Conservation (phyloP, 2,888 invertebrate species). For the Stenodera caucasica region DNA sequence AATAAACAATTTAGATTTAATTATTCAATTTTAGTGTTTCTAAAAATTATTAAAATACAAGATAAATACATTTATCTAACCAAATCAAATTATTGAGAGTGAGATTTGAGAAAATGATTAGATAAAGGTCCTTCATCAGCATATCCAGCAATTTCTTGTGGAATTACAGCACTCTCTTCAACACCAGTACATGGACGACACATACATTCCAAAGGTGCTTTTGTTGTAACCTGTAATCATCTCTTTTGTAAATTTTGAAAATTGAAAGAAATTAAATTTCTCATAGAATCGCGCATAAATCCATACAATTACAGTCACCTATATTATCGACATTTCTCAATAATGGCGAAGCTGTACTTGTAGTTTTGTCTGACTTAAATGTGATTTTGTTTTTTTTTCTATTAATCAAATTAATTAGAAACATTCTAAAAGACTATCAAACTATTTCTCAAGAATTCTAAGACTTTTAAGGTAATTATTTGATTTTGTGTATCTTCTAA, state of each 20-base stretch:
- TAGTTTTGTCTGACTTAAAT: conserved; percentile 7
- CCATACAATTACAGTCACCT: conserved; percentile 10
- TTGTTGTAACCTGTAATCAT: conserved; percentile 75
- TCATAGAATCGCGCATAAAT: neutral
- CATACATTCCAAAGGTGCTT: conserved; percentile 92
- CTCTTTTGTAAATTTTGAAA: neutral
- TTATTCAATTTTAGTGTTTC: neutral
- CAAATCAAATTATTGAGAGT: conserved; percentile 56
- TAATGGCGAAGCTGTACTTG: conserved; percentile 14
- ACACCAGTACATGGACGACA: conserved; percentile 89
- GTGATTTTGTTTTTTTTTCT: conserved; percentile 6
- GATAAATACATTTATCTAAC: neutral
- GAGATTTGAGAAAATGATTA: conserved; percentile 76
- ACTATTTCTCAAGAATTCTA: neutral
- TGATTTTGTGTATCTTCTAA: neutral
- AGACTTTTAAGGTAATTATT: neutral
- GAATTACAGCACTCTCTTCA: conserved; percentile 84
- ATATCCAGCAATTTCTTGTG: conserved; percentile 87
- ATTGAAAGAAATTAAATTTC: neutral
- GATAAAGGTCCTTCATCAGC: conserved; percentile 79
- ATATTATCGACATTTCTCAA: conserved; percentile 21
- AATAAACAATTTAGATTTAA: neutral
- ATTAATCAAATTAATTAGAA: neutral
- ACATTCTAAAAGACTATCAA: neutral
- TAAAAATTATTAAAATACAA: conserved; percentile 10